Evolutionary conservation across 2,888 invertebrate species (phyloP).

Genomic region (Sminthurinus aureus): DNA sequence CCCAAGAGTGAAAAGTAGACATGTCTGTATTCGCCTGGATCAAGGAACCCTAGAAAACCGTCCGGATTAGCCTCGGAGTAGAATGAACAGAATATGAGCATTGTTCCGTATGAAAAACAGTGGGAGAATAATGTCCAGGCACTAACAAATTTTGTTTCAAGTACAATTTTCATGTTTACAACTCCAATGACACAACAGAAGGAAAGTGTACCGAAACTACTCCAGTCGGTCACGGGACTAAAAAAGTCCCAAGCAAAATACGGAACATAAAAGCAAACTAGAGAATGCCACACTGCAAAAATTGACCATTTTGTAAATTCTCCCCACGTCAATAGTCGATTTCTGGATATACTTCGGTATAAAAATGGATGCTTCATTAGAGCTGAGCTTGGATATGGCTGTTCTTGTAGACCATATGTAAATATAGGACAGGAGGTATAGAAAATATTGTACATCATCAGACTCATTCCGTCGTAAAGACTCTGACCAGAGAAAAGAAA

Average conservation of each 20-base stretch:
- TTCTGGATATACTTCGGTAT: constrained; percentile 72
- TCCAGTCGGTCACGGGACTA: constrained; percentile 63
- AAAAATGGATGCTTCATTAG: constrained; percentile 72
- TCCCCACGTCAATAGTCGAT: constrained; percentile 71
- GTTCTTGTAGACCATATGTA: constrained; percentile 77
- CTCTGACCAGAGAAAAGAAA: no score
- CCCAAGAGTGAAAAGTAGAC: constrained; percentile 70
- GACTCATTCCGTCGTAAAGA: constrained; percentile 76
- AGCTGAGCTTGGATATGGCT: constrained; percentile 69
- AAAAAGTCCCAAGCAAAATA: constrained; percentile 57
- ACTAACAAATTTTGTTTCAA: constrained; percentile 71
- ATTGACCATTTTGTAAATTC: constrained; percentile 71
- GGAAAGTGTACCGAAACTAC: constrained; percentile 70
- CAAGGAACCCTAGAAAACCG: background rate
- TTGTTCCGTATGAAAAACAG: constrained; percentile 68
- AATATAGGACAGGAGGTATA: constrained; percentile 80
- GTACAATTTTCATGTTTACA: constrained; percentile 70
- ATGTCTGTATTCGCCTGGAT: constrained; percentile 45
- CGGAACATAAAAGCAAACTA: constrained; percentile 71
- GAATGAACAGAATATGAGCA: constrained; percentile 67
- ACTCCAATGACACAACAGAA: constrained; percentile 70
- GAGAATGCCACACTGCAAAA: constrained; percentile 71
- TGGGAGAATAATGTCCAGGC: constrained; percentile 67
- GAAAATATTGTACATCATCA: constrained; percentile 78
- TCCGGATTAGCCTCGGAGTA: constrained; percentile 69